Percentiles rank a stretch among this genome's conserved stretches.
Evolutionary conservation across 2,888 invertebrate species (phyloP).

Genomic region (Poecilus cupreus): DNA sequence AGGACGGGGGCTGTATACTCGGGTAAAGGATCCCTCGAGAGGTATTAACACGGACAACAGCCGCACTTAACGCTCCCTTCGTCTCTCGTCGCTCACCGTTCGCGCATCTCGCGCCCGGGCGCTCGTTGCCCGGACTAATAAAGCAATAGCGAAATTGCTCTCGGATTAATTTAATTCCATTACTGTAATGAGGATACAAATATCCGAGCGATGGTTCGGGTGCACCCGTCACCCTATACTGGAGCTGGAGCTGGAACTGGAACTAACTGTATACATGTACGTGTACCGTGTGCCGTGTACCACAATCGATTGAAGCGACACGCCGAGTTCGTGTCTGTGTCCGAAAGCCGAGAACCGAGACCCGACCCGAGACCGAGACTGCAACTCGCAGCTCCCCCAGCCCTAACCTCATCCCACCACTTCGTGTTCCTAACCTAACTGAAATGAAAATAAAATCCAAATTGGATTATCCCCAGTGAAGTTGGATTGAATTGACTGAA

Average conservation of each 20-base stretch:
- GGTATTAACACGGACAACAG: conserved; percentile 71
- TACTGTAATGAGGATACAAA: conserved; percentile 76
- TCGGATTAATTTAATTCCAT: conserved; percentile 76
- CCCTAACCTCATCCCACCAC: conserved; percentile 10
- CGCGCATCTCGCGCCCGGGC: not conserved
- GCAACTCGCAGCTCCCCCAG: conserved; percentile 1
- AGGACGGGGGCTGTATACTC: conserved; percentile 54
- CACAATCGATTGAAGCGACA: conserved; percentile 48
- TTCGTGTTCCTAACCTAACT: conserved; percentile 50
- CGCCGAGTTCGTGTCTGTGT: not conserved
- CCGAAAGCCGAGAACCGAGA: not conserved
- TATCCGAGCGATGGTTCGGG: conserved; percentile 65
- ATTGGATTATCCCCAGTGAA: conserved; percentile 68
- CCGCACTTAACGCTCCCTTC: conserved; percentile 69
- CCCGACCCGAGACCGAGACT: too few species aligned
- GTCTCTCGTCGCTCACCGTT: not conserved
- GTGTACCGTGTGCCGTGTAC: conserved; percentile 9
- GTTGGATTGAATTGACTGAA: conserved; percentile 71
- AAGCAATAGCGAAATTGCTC: conserved; percentile 70
- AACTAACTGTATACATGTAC: too few species aligned
- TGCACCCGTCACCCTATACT: not conserved
- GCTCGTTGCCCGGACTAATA: conserved; percentile 68
- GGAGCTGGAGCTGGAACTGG: too few species aligned
- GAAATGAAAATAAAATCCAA: conserved; percentile 62
- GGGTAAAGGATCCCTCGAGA: conserved; percentile 70